Evolutionary conservation across 1,140 invertebrate species (phyloP).

Genomic region (Drosophila nebulosa): DNA sequence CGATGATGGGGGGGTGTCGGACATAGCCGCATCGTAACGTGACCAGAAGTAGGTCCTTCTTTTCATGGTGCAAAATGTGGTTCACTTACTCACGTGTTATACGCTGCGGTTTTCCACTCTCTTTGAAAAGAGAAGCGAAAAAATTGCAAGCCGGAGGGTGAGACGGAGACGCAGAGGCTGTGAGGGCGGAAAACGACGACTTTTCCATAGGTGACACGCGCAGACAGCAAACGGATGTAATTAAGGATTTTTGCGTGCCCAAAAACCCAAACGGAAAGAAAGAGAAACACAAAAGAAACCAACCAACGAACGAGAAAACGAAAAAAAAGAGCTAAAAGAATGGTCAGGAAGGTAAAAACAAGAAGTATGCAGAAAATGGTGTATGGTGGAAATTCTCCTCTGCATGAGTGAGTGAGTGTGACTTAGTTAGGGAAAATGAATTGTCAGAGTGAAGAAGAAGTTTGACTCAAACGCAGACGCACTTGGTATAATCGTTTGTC

Average conservation of each 20-base stretch:
- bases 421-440: neutral
- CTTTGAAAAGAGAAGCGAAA: neutral
- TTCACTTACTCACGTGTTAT: constrained; percentile 69
- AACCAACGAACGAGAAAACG: too few species aligned
- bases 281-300: constrained; percentile 40
- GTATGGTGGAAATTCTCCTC: neutral
- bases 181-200: neutral
- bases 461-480: neutral
- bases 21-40: constrained; percentile 48
- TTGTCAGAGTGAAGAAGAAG: neutral
- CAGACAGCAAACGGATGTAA: constrained; percentile 68
- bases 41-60: constrained; percentile 45
- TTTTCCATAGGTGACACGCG: constrained; percentile 61
- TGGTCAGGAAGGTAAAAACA: neutral
- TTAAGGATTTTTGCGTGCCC: constrained; percentile 72
- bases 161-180: neutral
- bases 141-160: neutral
- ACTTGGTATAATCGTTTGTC: constrained; percentile 23
- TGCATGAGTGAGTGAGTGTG: neutral
- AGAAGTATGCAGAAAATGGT: neutral
- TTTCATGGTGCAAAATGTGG: constrained; percentile 43
- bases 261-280: constrained; percentile 9
- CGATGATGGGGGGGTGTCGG: neutral
- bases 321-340: neutral
- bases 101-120: constrained; percentile 56